These are phyloP conservation scores for Philaethria dido DNA, from an alignment of 2,888 invertebrate genomes.

Conservation along the genomic window DNA sequence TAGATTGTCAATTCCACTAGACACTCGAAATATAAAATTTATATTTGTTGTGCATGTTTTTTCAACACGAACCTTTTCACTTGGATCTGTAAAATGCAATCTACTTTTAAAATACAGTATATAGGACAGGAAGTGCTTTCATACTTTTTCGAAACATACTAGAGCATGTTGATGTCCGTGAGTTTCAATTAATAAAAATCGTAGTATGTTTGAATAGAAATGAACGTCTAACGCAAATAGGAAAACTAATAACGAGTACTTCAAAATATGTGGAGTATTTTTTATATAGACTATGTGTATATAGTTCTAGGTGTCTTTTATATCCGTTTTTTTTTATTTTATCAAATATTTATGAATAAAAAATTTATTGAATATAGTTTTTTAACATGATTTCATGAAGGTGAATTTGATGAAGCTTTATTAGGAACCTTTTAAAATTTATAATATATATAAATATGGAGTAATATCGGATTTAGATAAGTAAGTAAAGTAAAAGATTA, in stretches of 20 bases:
- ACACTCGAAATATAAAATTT: neutral
- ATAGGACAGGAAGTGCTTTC: constrained; percentile 16
- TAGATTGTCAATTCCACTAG: neutral
- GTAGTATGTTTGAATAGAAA: constrained; percentile 15
- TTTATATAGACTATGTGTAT: neutral
- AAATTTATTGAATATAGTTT: neutral
- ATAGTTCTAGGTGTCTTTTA: neutral
- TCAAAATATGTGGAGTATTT: constrained; percentile 1
- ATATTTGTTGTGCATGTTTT: neutral
- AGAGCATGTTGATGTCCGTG: constrained; percentile 11
- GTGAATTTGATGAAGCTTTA: too few relatives aligned
- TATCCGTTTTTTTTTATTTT: neutral
- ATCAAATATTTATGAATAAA: neutral
- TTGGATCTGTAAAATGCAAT: constrained; percentile 11
- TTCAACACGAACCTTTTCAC: constrained; percentile 9
- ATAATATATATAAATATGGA: too few relatives aligned
- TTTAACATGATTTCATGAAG: neutral
- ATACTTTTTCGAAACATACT: constrained; percentile 16
- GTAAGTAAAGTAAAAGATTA: neutral
- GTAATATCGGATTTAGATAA: too few relatives aligned
- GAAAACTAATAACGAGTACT: constrained; percentile 16
- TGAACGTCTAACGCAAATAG: constrained; percentile 10
- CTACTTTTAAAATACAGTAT: constrained; percentile 7
- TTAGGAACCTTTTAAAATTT: too few relatives aligned
- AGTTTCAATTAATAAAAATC: constrained; percentile 21